phyloP scores from a whole-genome alignment of 2,888 invertebrate genomes.

The Chouioia cunea region DNA sequence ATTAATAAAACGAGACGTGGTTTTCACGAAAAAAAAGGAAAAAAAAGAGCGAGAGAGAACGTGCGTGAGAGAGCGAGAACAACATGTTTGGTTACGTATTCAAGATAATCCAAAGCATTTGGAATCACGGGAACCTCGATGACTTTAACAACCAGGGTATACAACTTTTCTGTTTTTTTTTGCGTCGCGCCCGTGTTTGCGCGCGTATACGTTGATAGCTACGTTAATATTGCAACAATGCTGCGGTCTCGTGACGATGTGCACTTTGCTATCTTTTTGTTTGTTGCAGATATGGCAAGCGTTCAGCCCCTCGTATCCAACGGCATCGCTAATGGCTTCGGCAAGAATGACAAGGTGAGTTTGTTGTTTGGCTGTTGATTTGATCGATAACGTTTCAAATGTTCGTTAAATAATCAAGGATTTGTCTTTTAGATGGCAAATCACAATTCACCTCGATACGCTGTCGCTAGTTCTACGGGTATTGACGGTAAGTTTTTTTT shows the following conservation, averaged over 20 bases:
- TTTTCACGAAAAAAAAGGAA: too few relatives aligned
- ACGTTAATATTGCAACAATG: not conserved
- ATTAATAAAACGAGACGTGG: too few relatives aligned
- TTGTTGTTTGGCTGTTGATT: not conserved
- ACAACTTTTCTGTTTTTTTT: too few relatives aligned
- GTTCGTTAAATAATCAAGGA: not conserved
- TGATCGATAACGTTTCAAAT: not conserved
- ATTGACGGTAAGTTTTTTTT: slow-evolving; percentile 51
- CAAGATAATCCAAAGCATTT: slow-evolving; percentile 44
- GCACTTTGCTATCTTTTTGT: not conserved
- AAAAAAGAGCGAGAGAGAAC: not conserved
- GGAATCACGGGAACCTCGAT: slow-evolving; percentile 43
- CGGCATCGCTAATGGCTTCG: slow-evolving; percentile 57
- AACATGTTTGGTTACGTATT: slow-evolving; percentile 43
- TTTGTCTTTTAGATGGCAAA: slow-evolving; percentile 24
- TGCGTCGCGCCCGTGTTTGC: too few relatives aligned
- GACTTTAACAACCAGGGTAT: slow-evolving; percentile 41
- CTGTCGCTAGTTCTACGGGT: slow-evolving; percentile 56
- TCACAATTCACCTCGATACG: slow-evolving; percentile 49
- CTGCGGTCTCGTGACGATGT: not conserved
- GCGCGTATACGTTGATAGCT: not conserved
- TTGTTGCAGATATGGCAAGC: slow-evolving; percentile 59
- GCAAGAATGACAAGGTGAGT: slow-evolving; percentile 57
- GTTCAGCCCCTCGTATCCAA: slow-evolving; percentile 57
- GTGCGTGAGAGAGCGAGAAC: not conserved